A percentile compares a stretch with the other conserved stretches of the same genome.
Conservation (phyloP, 2,113 vertebrate species). For the Cyprinodon tularosa region DNA sequence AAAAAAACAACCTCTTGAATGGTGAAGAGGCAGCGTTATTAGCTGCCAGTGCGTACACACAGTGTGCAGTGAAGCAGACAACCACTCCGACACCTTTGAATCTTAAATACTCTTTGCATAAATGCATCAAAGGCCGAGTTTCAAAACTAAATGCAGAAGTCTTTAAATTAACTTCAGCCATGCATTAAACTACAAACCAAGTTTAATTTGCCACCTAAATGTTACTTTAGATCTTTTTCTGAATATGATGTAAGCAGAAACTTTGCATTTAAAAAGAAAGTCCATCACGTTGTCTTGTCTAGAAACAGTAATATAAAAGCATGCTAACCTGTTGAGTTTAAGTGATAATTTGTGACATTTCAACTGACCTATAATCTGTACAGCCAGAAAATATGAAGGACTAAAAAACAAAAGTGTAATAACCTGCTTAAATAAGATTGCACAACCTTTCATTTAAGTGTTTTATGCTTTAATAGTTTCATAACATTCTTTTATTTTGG, state of each 20-base stretch:
- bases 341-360: neutral
- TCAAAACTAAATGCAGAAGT: conserved; percentile 3
- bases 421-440: neutral
- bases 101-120: conserved; percentile 17
- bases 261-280: neutral
- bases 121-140: neutral
- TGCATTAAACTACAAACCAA: neutral
- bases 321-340: neutral
- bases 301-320: neutral
- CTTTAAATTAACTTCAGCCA: neutral
- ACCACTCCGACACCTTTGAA: conserved; percentile 14
- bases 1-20: conserved; percentile 52
- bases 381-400: neutral
- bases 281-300: no score
- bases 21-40: conserved; percentile 71
- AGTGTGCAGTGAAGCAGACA: conserved; percentile 18
- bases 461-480: no score
- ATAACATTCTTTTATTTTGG: neutral
- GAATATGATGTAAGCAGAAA: no score
- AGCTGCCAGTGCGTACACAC: conserved; percentile 43
- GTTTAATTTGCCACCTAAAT: no score
- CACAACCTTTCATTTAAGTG: neutral
- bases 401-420: neutral
- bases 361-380: neutral
- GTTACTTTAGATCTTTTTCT: neutral